phyloP scores from a whole-genome alignment of 2,888 invertebrate species.

The Heteropelma amictum region DNA sequence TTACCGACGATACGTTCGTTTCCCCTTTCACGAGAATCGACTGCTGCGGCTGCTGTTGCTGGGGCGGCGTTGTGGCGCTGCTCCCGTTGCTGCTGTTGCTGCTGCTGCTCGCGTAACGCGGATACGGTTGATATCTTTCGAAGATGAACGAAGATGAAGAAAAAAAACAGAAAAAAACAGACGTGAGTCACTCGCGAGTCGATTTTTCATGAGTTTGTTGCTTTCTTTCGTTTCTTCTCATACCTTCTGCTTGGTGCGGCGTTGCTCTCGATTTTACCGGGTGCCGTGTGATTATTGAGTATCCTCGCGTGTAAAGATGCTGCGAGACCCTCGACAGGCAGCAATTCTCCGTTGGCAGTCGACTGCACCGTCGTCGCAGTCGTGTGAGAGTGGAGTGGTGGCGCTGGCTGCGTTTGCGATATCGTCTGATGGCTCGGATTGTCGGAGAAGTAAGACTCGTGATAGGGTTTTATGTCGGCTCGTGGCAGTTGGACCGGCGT shows the following conservation, averaged over 20 bases:
- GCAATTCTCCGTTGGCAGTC: constrained; percentile 71
- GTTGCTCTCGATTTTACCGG: constrained; percentile 70
- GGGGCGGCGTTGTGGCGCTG: constrained; percentile 64
- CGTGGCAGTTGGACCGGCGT: constrained; percentile 82
- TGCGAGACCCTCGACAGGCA: constrained; percentile 84
- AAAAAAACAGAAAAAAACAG: neutral
- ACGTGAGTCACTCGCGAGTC: neutral
- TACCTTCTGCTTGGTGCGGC: constrained; percentile 67
- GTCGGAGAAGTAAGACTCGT: constrained; percentile 85
- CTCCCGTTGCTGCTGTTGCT: constrained; percentile 64
- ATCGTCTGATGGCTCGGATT: constrained; percentile 73
- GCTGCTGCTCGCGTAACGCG: constrained; percentile 68
- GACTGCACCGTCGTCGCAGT: constrained; percentile 67
- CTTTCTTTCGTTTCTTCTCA: neutral
- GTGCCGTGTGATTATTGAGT: constrained; percentile 81
- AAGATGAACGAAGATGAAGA: neutral
- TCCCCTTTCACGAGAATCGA: constrained; percentile 72
- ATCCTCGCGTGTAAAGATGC: constrained; percentile 90
- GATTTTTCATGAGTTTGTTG: neutral
- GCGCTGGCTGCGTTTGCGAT: constrained; percentile 64
- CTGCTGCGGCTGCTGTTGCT: constrained; percentile 66
- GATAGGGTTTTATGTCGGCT: constrained; percentile 86
- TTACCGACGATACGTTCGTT: constrained; percentile 72
- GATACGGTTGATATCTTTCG: constrained; percentile 73
- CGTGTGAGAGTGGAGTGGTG: constrained; percentile 74